Conservation (phyloP, 2,888 invertebrate genomes). For the Shargacucullia verbasci region DNA sequence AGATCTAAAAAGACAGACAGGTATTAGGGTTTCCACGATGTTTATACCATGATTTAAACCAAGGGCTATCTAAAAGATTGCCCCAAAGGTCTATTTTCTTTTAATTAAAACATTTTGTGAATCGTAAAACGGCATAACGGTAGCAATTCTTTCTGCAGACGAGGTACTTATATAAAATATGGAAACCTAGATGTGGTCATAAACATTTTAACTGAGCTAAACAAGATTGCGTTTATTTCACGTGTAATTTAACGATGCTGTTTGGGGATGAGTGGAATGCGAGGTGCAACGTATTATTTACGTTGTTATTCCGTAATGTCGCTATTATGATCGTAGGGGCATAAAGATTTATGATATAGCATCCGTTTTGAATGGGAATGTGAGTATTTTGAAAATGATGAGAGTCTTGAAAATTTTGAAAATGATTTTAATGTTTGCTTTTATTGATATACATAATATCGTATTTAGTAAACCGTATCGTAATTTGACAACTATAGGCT, state of each 20-base stretch:
- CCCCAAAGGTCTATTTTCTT: slow-evolving; percentile 50
- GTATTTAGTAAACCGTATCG: too few relatives aligned
- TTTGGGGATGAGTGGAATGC: not conserved
- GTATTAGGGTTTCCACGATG: slow-evolving; percentile 40
- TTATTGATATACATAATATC: too few relatives aligned
- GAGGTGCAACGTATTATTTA: not conserved
- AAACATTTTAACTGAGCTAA: slow-evolving; percentile 55
- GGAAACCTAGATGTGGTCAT: slow-evolving; percentile 45
- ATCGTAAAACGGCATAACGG: slow-evolving; percentile 47
- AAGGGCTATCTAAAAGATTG: slow-evolving; percentile 48
- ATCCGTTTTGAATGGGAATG: too few relatives aligned
- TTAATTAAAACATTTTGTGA: slow-evolving; percentile 54
- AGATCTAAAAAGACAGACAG: slow-evolving; percentile 38
- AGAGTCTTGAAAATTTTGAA: too few relatives aligned
- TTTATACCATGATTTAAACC: slow-evolving; percentile 47
- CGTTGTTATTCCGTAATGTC: too few relatives aligned
- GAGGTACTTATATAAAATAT: slow-evolving; percentile 51
- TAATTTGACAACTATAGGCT: too few relatives aligned
- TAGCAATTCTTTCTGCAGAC: slow-evolving; percentile 45
- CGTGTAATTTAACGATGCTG: slow-evolving; percentile 50
- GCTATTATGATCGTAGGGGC: too few relatives aligned
- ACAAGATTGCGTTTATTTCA: slow-evolving; percentile 49
- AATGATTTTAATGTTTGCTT: too few relatives aligned
- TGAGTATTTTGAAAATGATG: too few relatives aligned
- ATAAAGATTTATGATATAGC: too few relatives aligned